These are phyloP conservation scores for Xestia xanthographa DNA, from an alignment of 2,888 invertebrate species.

Conservation along the genomic window DNA sequence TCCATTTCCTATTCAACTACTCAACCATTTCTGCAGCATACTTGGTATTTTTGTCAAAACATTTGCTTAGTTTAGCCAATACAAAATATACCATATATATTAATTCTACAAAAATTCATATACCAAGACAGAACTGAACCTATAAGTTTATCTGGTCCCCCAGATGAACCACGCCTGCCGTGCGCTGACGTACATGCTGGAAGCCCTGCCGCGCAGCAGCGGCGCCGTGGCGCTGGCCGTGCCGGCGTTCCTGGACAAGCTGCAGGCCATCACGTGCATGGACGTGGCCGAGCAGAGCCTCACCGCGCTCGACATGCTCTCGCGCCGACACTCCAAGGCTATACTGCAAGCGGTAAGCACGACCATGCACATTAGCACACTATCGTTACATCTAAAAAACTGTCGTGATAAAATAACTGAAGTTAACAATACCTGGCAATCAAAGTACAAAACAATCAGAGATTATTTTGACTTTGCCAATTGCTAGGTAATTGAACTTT, in stretches of 20 bases:
- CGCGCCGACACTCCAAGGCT: slow-evolving; percentile 98
- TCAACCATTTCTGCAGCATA: neutral
- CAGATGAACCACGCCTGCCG: slow-evolving; percentile 99
- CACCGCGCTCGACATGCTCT: slow-evolving; percentile 99
- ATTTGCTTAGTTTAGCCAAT: neutral
- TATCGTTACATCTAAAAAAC: neutral
- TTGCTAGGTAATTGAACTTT: neutral
- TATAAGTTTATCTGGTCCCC: neutral
- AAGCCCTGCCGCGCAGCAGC: slow-evolving; percentile 98
- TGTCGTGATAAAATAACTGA: neutral
- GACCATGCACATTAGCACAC: neutral
- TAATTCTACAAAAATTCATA: neutral
- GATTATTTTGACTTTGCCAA: neutral
- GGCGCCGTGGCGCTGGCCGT: slow-evolving; percentile 99
- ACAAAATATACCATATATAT: neutral
- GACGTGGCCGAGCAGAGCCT: slow-evolving; percentile 99
- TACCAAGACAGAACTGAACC: neutral
- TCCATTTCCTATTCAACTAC: neutral
- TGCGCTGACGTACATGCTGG: slow-evolving; percentile 99
- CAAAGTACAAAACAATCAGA: neutral
- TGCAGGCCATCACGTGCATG: slow-evolving; percentile 99
- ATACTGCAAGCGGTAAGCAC: slow-evolving; percentile 96
- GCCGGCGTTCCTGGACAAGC: slow-evolving; percentile 98
- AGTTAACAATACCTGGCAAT: neutral
- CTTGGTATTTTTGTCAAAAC: neutral